Conservation (phyloP, 64 coral and sea anemone genomes). For the Pocillopora verrucosa region DNA sequence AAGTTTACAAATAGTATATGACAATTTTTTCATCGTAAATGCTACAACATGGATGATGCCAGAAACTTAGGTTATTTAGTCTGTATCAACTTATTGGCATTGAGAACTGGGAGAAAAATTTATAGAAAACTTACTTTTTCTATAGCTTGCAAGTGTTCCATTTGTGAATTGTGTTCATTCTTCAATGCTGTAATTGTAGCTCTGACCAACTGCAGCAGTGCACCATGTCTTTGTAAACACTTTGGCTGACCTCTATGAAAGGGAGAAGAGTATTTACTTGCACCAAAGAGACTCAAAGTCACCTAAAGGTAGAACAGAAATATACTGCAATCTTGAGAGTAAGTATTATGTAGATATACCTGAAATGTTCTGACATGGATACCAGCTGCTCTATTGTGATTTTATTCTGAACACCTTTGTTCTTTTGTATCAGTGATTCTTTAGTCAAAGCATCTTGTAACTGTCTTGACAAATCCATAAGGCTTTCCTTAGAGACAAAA, state of each 20-base stretch:
- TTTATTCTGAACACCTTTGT: conserved; percentile 58
- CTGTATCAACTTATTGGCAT: too few species aligned
- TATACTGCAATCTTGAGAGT: too few species aligned
- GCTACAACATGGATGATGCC: too few species aligned
- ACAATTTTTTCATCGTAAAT: too few species aligned
- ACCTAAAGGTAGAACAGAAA: too few species aligned
- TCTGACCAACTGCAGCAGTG: conserved; percentile 86
- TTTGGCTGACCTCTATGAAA: conserved; percentile 76
- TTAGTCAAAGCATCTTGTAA: conserved; percentile 73
- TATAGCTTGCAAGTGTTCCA: conserved; percentile 46
- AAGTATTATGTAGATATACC: conserved; percentile 1
- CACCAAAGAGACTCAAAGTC: neutral
- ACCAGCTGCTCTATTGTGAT: conserved; percentile 65
- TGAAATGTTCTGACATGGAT: conserved; percentile 71
- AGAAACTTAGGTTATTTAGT: too few species aligned
- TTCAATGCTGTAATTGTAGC: conserved; percentile 75
- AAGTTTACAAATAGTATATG: too few species aligned
- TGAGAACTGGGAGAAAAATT: neutral
- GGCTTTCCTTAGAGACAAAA: conserved; percentile 45
- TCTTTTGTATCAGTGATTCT: conserved; percentile 57
- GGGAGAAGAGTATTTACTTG: neutral
- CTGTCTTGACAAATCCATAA: conserved; percentile 70
- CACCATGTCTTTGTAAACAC: conserved; percentile 67
- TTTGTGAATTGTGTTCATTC: conserved; percentile 47
- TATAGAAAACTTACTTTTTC: conserved; percentile 19